phyloP scores from a whole-genome alignment of 2,113 vertebrate species.

The Thunnus maccoyii region DNA sequence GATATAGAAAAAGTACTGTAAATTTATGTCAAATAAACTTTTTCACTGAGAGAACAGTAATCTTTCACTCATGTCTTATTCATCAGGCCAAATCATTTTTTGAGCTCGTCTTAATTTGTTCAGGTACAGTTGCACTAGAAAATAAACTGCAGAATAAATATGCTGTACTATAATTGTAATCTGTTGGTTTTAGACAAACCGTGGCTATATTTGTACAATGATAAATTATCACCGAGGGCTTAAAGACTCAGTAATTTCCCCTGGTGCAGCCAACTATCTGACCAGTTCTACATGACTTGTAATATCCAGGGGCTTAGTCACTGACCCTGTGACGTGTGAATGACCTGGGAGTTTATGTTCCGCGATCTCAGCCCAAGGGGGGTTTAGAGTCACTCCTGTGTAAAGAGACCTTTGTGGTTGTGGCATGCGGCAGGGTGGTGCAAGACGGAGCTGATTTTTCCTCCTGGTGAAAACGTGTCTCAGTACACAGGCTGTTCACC shows the following conservation, averaged over 20 bases:
- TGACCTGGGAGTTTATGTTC: conserved; percentile 65
- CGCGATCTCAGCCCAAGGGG: conserved; percentile 42
- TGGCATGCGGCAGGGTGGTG: conserved; percentile 77
- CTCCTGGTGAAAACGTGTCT: conserved; percentile 51
- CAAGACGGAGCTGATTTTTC: conserved; percentile 63
- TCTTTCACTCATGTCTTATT: conserved; percentile 3
- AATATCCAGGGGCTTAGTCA: conserved; percentile 47
- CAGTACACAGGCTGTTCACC: conserved; percentile 56
- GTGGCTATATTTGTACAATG: background rate
- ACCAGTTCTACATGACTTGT: conserved; percentile 40
- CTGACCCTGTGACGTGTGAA: conserved; percentile 65
- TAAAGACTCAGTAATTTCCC: conserved; percentile 1
- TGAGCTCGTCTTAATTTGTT: conserved; percentile 39
- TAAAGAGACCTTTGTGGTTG: conserved; percentile 76
- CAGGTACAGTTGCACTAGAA: conserved; percentile 3
- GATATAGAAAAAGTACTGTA: background rate
- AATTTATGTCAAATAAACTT: background rate
- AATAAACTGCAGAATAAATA: conserved; percentile 2
- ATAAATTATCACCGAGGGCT: background rate
- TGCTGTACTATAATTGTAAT: background rate
- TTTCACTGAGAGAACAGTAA: background rate
- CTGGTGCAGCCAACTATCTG: background rate
- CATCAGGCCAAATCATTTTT: conserved; percentile 13
- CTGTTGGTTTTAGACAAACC: conserved; percentile 1
- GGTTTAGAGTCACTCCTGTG: conserved; percentile 52